Percentiles rank a stretch among this genome's conserved stretches.
Evolutionary conservation across 2,888 invertebrate species (phyloP).

Genomic region (Taphrorychus bicolor): DNA sequence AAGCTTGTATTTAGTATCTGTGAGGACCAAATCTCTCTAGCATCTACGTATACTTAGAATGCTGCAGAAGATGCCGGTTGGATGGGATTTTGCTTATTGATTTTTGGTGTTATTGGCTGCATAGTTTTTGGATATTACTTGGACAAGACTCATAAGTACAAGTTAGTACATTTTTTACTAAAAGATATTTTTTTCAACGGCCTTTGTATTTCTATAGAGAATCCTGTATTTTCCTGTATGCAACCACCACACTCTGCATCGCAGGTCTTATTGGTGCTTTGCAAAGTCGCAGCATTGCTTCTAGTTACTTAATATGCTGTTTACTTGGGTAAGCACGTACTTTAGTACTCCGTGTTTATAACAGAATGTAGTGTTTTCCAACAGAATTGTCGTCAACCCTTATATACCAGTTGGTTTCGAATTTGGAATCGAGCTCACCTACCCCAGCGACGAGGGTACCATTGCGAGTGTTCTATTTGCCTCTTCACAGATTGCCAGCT

Average conservation of each 20-base stretch:
- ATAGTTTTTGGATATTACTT: slow-evolving; percentile 85
- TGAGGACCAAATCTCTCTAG: no score
- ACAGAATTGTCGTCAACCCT: slow-evolving; percentile 44
- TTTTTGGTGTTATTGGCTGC: slow-evolving; percentile 89
- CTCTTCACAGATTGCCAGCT: slow-evolving; percentile 42
- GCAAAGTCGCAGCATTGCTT: background rate
- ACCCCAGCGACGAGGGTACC: slow-evolving; percentile 45
- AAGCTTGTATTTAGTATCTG: no score
- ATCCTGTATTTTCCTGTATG: slow-evolving; percentile 9
- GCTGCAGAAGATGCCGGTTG: slow-evolving; percentile 72
- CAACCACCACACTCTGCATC: background rate
- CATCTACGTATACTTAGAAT: no score
- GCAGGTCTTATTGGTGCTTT: slow-evolving; percentile 5
- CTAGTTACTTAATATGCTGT: slow-evolving; percentile 13
- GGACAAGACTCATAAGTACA: slow-evolving; percentile 84
- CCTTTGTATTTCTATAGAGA: slow-evolving; percentile 4
- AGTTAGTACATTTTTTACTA: slow-evolving; percentile 5
- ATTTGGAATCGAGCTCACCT: slow-evolving; percentile 46
- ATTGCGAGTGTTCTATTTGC: slow-evolving; percentile 44
- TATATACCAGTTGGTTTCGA: slow-evolving; percentile 47
- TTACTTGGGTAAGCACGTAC: slow-evolving; percentile 32
- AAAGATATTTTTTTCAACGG: background rate
- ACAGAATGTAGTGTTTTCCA: slow-evolving; percentile 3
- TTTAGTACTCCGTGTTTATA: background rate
- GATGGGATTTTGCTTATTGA: slow-evolving; percentile 85